Evolutionary conservation across 35 echinoderm and acorn worm species (phyloP).

Genomic region (Apostichopus parvimensis): DNA sequence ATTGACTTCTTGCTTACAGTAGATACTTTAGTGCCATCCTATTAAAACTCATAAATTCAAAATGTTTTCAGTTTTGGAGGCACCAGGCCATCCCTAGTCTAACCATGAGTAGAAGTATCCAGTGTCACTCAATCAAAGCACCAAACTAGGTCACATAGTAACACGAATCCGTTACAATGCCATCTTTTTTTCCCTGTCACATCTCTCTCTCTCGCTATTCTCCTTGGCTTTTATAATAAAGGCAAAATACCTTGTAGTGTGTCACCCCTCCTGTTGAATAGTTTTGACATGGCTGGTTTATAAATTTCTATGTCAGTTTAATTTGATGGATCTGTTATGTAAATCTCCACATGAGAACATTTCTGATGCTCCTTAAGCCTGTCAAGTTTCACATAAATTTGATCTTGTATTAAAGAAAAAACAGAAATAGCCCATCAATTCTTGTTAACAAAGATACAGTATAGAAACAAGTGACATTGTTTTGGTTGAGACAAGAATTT

Average conservation of each 20-base stretch:
- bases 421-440: neutral
- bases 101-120: neutral
- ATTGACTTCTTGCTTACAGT: no score
- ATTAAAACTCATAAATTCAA: no score
- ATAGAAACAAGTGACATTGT: neutral
- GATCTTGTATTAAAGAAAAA: neutral
- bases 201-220: neutral
- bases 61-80: no score
- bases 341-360: neutral
- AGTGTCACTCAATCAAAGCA: neutral
- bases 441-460: neutral
- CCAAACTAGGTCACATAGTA: constrained; percentile 11
- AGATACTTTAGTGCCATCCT: no score
- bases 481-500: neutral
- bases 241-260: neutral
- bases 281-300: neutral
- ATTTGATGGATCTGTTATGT: constrained; percentile 10
- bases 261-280: neutral
- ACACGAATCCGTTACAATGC: neutral
- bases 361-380: neutral
- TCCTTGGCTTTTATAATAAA: neutral
- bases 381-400: neutral
- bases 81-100: no score
- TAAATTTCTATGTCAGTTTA: neutral
- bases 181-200: neutral